Conservation (phyloP, 2,113 vertebrate species). For the Crocuta crocuta region DNA sequence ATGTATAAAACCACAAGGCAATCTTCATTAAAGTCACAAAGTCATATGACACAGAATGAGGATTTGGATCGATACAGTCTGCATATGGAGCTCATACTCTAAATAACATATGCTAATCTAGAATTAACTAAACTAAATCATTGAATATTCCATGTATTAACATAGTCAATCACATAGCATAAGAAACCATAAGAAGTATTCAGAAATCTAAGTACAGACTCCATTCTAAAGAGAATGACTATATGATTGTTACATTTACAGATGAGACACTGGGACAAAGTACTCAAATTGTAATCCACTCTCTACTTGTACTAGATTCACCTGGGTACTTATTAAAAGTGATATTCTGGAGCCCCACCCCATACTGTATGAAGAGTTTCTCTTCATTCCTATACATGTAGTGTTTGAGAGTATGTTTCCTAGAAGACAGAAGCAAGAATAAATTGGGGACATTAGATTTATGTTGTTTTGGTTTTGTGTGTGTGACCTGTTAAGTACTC, state of each 20-base stretch:
- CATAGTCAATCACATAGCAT: neutral
- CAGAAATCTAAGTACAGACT: neutral
- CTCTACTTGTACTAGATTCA: neutral
- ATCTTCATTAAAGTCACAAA: neutral
- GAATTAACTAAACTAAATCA: constrained; percentile 4
- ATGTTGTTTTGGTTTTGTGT: constrained; percentile 8
- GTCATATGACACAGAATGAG: neutral
- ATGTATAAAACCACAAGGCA: neutral
- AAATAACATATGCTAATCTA: neutral
- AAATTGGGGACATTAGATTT: neutral
- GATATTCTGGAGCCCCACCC: neutral
- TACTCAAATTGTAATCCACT: neutral
- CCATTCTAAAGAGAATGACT: neutral
- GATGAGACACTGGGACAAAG: neutral
- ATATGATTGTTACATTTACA: neutral
- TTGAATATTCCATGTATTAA: neutral
- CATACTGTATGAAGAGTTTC: neutral
- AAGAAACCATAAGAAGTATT: neutral
- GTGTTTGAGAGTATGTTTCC: neutral
- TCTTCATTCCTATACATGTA: neutral
- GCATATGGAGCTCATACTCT: neutral
- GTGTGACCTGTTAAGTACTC: neutral
- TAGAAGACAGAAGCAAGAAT: neutral
- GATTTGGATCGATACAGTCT: neutral
- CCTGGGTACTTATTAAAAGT: neutral